Conservation (phyloP, 2,888 invertebrate species). For the Leucophenga montana region DNA sequence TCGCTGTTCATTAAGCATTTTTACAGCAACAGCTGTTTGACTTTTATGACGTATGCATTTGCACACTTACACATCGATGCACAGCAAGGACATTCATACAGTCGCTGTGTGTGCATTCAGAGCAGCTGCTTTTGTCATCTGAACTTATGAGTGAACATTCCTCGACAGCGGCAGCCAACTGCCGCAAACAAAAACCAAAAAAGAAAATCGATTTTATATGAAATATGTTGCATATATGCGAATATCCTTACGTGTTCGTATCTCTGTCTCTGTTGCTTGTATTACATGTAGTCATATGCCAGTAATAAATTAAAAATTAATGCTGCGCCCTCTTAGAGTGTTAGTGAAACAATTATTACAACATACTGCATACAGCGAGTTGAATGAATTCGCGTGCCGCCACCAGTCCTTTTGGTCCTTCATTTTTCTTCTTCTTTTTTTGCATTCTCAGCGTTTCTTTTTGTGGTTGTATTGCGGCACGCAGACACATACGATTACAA, state of each 20-base stretch:
- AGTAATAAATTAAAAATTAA: slow-evolving; percentile 27
- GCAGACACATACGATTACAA: not conserved
- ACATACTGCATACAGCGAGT: not conserved
- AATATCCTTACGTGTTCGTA: not conserved
- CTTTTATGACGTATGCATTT: slow-evolving; percentile 11
- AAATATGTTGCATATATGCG: not conserved
- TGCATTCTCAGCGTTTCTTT: not conserved
- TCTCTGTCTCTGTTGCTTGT: slow-evolving; percentile 12
- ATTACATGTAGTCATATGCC: slow-evolving; percentile 26
- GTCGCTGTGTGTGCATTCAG: not conserved
- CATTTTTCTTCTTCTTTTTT: not conserved
- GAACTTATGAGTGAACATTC: not conserved
- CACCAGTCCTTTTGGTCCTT: not conserved
- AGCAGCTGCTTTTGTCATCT: not conserved
- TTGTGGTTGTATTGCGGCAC: not conserved
- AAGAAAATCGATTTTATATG: slow-evolving; percentile 19
- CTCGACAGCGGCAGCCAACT: not conserved
- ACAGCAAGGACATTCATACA: not conserved
- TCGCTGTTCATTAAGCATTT: not conserved
- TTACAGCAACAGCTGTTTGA: slow-evolving; percentile 6
- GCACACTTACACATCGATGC: slow-evolving; percentile 7
- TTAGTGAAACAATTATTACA: slow-evolving; percentile 25
- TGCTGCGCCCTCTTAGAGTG: not conserved
- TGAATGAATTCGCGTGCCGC: slow-evolving; percentile 4
- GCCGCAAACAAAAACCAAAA: not conserved